These are phyloP conservation scores for Lacerta bilineata DNA, from an alignment of 2,797 vertebrate genomes.

Conservation along the genomic window DNA sequence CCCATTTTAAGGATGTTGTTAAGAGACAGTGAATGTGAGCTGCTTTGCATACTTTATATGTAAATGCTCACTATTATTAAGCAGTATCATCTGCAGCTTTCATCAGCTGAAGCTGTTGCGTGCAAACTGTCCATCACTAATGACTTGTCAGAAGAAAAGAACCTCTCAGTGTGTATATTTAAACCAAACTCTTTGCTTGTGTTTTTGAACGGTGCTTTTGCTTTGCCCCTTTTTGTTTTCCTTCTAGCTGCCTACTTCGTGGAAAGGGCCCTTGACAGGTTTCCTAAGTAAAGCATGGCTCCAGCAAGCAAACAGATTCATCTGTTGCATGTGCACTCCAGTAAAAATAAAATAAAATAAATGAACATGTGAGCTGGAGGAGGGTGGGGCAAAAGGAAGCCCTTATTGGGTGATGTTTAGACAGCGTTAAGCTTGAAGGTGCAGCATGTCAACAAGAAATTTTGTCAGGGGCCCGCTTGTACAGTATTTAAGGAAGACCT, in stretches of 20 bases:
- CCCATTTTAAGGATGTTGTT: background rate
- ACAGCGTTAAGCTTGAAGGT: background rate
- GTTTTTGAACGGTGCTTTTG: background rate
- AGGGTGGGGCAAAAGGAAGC: background rate
- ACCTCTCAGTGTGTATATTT: conserved; percentile 53
- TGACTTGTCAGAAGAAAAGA: conserved; percentile 52
- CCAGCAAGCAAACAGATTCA: background rate
- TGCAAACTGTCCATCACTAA: background rate
- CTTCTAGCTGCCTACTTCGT: background rate
- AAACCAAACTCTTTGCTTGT: conserved; percentile 47
- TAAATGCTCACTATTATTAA: background rate
- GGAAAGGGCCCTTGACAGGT: background rate
- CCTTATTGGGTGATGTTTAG: conserved; percentile 2
- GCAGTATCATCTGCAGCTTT: background rate
- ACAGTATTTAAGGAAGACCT: background rate
- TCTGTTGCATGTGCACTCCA: background rate
- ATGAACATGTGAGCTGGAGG: background rate
- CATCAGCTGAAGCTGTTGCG: background rate
- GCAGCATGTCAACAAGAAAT: background rate
- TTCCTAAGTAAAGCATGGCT: background rate
- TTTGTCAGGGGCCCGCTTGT: background rate
- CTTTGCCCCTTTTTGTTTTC: background rate
- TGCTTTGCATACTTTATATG: background rate
- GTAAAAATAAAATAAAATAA: background rate
- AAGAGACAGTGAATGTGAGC: background rate